Evolutionary conservation across 2,113 vertebrate genomes (phyloP), one percentile per base, ranked within the genome.

Genomic region (Orthochromis indermauri): DNA sequence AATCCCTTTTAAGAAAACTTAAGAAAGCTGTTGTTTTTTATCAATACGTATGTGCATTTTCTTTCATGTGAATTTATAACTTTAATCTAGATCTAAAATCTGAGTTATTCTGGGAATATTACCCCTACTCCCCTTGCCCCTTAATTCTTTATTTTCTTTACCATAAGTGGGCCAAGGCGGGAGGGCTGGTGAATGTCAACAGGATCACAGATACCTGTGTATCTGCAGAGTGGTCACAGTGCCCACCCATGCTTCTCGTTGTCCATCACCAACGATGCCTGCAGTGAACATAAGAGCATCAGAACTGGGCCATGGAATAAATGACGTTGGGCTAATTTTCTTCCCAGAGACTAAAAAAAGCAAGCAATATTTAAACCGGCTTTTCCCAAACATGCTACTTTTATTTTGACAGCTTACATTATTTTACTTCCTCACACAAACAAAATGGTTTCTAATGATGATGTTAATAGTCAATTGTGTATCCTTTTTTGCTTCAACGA

Each of bases 161-260:
- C 9, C 14, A 76, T 17, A 47, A 17, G 24, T 17, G 40, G 9
- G 16, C 24, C 68, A 0, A 47, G 40, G 40, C 1, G 0, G 40
- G 40, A 76, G 6, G 24, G 42, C 40, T 17, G 40, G 24, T 28
- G 24, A 76, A 76, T 5, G 8, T 42, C 21, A 45, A 73, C 21
- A 73, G 21, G 68, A 17, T 47, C 40, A 76, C 42, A 45, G 68
- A 45, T 17, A 73, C 21, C 21, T 73, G 24, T 76, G 14, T 45
- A 42, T 26, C 40, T 17, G 24, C 40, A 19, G 14, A 28, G 6
- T 47, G 24, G 24, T 76, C 71, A 11, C 24, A 2, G 24, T 19
- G 24, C 9, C 42, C 24, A 76, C 17, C 31, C 31, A n/a, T 17
- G 40, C 24, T 3, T 1, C 68, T 28, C 4, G 1, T 76, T 47